phyloP scores from a whole-genome alignment of 30 jellyfish, hydroid and myxozoan genomes.

The Cassiopea andromeda region DNA sequence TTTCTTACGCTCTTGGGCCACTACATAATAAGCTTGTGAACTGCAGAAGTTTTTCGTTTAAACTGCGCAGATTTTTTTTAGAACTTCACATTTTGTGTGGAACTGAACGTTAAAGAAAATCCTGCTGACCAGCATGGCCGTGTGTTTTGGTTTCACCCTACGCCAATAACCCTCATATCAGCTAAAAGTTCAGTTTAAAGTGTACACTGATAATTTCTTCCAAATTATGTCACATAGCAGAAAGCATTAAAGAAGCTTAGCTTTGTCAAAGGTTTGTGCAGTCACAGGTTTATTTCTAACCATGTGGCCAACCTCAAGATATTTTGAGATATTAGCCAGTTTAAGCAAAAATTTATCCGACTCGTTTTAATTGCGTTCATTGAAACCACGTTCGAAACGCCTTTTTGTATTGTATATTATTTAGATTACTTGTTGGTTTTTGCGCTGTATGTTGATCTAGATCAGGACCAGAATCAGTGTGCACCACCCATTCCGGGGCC shows the following conservation, averaged over 20 bases:
- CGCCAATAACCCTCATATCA: not conserved
- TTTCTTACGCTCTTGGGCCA: too few relatives aligned
- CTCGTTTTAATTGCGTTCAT: not conserved
- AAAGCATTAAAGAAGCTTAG: not conserved
- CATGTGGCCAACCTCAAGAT: constrained; percentile 2
- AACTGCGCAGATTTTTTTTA: too few relatives aligned
- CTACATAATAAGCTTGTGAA: too few relatives aligned
- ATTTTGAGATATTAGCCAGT: not conserved
- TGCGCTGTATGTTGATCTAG: not conserved
- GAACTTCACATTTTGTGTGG: too few relatives aligned
- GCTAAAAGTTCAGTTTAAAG: not conserved
- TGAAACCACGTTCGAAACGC: not conserved
- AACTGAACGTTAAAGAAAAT: too few relatives aligned
- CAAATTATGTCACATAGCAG: not conserved
- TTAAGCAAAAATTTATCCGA: not conserved
- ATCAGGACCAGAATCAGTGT: not conserved
- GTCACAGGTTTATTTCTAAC: not conserved
- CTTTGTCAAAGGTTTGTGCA: not conserved
- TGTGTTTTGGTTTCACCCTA: not conserved
- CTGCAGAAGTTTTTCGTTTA: too few relatives aligned
- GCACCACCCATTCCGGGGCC: too few relatives aligned
- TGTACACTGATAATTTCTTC: not conserved
- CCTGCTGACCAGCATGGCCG: too few relatives aligned
- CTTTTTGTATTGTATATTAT: not conserved
- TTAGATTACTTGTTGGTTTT: not conserved